phyloP scores from a whole-genome alignment of 2,113 vertebrate species.

The Illadopsis cleaveri region DNA sequence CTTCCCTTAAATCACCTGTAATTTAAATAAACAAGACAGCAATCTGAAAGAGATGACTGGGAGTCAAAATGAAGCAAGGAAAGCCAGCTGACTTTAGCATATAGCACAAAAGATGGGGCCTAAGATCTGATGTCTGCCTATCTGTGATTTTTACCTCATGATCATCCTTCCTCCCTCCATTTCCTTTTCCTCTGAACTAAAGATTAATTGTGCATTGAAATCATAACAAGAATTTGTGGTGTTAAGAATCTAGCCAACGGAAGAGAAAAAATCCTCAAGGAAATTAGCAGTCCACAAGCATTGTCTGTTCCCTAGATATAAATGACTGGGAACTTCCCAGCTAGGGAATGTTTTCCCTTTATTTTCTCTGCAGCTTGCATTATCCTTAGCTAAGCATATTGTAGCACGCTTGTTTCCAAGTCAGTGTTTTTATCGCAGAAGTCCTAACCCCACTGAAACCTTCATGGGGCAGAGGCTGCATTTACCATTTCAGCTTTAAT shows the following conservation, averaged over 20 bases:
- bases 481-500: not conserved
- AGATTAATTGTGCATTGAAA: conserved; percentile 59
- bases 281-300: conserved; percentile 24
- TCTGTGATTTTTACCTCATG: not conserved
- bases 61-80: conserved; percentile 45
- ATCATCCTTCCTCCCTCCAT: conserved; percentile 32
- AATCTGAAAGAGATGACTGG: not conserved
- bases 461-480: rapidly evolving
- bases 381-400: conserved; percentile 26
- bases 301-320: conserved; percentile 14
- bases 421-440: not conserved
- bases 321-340: conserved; percentile 33
- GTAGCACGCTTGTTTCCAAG: not conserved
- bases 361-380: not conserved
- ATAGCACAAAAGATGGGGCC: not conserved
- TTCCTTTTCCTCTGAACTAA: conserved; percentile 38
- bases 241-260: conserved; percentile 35
- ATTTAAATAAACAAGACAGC: not conserved
- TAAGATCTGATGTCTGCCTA: not conserved
- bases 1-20: not conserved
- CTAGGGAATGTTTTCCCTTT: conserved; percentile 7
- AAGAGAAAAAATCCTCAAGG: conserved; percentile 53
- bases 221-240: not conserved
- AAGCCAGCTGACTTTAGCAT: not conserved
- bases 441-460: not conserved